Base-by-base conservation (phyloP, 2,888 invertebrate species). In the Drosophila incognita region DNA sequence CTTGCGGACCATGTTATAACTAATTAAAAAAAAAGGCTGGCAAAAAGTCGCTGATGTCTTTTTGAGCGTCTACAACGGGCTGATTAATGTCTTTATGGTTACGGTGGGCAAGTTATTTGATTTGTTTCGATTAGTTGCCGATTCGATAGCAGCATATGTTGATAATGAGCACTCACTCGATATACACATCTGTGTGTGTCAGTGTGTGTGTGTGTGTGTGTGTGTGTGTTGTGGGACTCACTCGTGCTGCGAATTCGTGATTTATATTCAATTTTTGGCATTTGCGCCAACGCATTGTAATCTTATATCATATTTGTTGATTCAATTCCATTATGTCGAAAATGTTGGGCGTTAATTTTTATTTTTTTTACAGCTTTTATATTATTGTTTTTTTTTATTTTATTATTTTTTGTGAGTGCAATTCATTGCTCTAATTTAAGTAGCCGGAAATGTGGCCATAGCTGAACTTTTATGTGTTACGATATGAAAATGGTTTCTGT, bases 1-100 rank as follows among this genome's bases (percentile, higher is more conserved):
- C 36, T n/a, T 38, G 60, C 40, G 48, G 8, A n/a, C 76, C 76
- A 35, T 79, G 79, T 75, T 61, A 38, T 57, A 65, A 63, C 77
- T 81, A 81, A 77, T 77, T 81, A 76, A 76, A 77, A 62, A 21
- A 21, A 46, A 46, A 46, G 65, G 38, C 56, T 65, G 62, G 24
- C 62, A 38, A 75, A 75, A 69, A 66, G 24, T 33, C 56, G 27
- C 21, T 69, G 75, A 79, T 79, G 75, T 66, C 49, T 62, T 62
- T 79, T 52, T 64, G 36, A 74, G 52, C 40, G 27, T 68, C 38
- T 15, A 33, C 40, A 21, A 31, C 24, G 27, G 13, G 18, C 64
- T 76, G 76, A 69, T 80, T 76, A 69, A 80, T 76, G 76, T 69
- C 53, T 65, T 80, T 42, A 69, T 80, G 61, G 35, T n/a, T 40